Evolutionary conservation across 2,113 vertebrate species (phyloP).

Genomic region (Nothocercus julius): DNA sequence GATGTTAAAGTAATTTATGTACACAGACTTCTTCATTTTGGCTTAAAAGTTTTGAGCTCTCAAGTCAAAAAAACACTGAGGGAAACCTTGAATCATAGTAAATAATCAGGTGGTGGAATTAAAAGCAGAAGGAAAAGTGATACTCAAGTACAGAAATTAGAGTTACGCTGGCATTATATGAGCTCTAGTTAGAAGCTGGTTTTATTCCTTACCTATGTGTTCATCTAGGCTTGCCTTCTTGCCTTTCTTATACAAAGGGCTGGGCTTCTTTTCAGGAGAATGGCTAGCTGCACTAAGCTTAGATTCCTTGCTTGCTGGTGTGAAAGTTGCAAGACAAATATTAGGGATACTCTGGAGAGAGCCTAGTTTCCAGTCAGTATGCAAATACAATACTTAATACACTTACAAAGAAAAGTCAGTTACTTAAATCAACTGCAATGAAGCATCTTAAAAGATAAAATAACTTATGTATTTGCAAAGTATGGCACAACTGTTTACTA

Average conservation of each 20-base stretch:
- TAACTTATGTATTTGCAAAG: background rate
- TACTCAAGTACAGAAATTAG: background rate
- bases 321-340: background rate
- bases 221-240: background rate
- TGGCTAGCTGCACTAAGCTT: background rate
- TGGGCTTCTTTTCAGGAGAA: background rate
- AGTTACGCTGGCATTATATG: background rate
- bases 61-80: background rate
- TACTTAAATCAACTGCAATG: background rate
- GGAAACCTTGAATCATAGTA: background rate
- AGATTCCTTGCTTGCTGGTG: conserved; percentile 17
- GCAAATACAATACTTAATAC: background rate
- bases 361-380: background rate
- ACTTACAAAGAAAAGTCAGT: background rate
- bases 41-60: background rate
- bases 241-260: background rate
- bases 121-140: background rate
- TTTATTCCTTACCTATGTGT: background rate
- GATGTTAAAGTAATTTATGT: background rate
- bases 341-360: background rate
- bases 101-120: background rate
- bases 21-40: background rate
- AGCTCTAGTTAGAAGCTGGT: background rate
- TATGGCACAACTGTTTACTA: no score
- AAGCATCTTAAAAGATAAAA: background rate